phyloP scores from a whole-genome alignment of 2,113 vertebrate species.

The Semnopithecus entellus region DNA sequence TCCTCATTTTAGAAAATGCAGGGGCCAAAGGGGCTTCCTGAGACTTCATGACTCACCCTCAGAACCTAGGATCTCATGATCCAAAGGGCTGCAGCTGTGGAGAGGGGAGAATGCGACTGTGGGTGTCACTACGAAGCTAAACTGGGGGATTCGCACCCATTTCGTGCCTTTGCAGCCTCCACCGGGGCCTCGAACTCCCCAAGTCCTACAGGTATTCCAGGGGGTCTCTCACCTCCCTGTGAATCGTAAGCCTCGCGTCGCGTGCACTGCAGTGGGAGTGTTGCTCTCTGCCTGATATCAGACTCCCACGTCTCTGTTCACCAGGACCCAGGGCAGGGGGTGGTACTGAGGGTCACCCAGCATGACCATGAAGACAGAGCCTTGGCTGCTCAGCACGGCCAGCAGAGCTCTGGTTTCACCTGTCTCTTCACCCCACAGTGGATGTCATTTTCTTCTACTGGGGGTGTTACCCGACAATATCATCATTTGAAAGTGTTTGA shows the following conservation, averaged over 20 bases:
- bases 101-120: neutral
- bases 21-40: neutral
- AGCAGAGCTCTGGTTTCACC: no score
- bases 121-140: neutral
- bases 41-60: rapidly evolving
- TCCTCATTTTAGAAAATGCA: neutral
- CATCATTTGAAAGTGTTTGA: neutral
- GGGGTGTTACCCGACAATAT: neutral
- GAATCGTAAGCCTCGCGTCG: rapidly evolving
- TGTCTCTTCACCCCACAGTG: neutral
- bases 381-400: neutral
- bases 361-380: rapidly evolving
- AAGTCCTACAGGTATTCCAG: neutral
- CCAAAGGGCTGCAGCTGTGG: neutral
- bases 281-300: no score
- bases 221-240: rapidly evolving
- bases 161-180: neutral
- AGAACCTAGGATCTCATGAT: neutral
- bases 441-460: neutral
- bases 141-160: neutral
- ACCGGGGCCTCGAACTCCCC: neutral
- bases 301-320: neutral
- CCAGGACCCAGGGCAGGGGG: neutral
- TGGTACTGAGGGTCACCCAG: neutral
- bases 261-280: rapidly evolving